Conservation (phyloP, 2,113 vertebrate species). For the Trogon surrucura region DNA sequence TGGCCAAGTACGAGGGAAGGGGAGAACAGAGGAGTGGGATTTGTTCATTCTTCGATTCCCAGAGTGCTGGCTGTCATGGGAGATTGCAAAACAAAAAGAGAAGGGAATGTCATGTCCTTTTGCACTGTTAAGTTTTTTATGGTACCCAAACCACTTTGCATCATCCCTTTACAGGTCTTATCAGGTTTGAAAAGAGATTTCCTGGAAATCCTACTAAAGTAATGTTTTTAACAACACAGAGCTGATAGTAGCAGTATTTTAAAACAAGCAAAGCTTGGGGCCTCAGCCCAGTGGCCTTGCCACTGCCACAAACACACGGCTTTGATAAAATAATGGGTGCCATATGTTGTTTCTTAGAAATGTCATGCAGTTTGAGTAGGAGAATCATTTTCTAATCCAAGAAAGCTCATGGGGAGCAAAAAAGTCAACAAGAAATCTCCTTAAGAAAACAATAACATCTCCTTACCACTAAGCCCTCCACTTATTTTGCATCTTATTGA, state of each 20-base stretch:
- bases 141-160: not conserved
- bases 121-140: not conserved
- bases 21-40: not conserved
- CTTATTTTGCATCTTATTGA: conserved; percentile 12
- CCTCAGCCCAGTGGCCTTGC: not conserved
- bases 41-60: not conserved
- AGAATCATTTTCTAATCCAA: conserved; percentile 37
- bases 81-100: conserved; percentile 3
- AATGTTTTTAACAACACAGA: not conserved
- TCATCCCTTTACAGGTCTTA: not conserved
- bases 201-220: conserved; percentile 12
- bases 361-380: conserved; percentile 26
- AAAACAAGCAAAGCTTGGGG: not conserved
- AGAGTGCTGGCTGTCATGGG: not conserved
- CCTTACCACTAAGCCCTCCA: not conserved
- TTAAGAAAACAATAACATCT: conserved; percentile 22
- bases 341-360: conserved; percentile 59
- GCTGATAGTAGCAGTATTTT: conserved; percentile 16
- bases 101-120: not conserved
- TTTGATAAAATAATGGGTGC: conserved; percentile 56
- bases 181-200: not conserved
- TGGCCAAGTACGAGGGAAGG: not conserved
- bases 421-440: conserved; percentile 18
- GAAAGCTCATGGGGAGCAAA: conserved; percentile 16
- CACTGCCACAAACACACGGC: not conserved